Evolutionary conservation across 2,888 invertebrate genomes (phyloP).

Genomic region (Mycalesis mineus): DNA sequence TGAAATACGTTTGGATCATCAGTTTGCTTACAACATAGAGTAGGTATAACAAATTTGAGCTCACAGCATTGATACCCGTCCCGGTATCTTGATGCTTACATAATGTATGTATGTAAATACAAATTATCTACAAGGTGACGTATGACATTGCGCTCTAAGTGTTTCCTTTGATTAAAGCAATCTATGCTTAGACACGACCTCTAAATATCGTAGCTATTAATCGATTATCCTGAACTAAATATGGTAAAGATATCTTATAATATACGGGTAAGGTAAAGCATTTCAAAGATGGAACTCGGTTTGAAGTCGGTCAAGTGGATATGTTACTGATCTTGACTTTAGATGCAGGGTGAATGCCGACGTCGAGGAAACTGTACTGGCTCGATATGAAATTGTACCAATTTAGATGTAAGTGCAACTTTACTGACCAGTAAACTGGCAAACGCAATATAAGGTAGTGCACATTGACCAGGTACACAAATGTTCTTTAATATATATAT

Average conservation of each 20-base stretch:
- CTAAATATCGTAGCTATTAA: slow-evolving; percentile 12
- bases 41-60: not conserved
- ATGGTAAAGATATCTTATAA: slow-evolving; percentile 9
- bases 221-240: slow-evolving; percentile 14
- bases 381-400: not conserved
- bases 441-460: not conserved
- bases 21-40: no score
- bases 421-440: not conserved
- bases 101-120: slow-evolving; percentile 15
- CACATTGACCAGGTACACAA: not conserved
- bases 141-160: slow-evolving; percentile 16
- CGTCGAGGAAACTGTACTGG: slow-evolving; percentile 16
- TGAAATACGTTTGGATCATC: no score
- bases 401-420: slow-evolving; percentile 1
- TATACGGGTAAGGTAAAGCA: slow-evolving; percentile 14
- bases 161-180: slow-evolving; percentile 12
- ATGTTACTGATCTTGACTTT: slow-evolving; percentile 54
- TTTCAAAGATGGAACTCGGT: slow-evolving; percentile 19
- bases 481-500: no score
- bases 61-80: not conserved
- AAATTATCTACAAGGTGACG: slow-evolving; percentile 12
- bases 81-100: not conserved
- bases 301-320: slow-evolving; percentile 58
- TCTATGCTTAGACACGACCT: slow-evolving; percentile 12
- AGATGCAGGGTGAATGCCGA: slow-evolving; percentile 19